Conservation (phyloP, 1,140 invertebrate species). For the Monochamus saltuarius region DNA sequence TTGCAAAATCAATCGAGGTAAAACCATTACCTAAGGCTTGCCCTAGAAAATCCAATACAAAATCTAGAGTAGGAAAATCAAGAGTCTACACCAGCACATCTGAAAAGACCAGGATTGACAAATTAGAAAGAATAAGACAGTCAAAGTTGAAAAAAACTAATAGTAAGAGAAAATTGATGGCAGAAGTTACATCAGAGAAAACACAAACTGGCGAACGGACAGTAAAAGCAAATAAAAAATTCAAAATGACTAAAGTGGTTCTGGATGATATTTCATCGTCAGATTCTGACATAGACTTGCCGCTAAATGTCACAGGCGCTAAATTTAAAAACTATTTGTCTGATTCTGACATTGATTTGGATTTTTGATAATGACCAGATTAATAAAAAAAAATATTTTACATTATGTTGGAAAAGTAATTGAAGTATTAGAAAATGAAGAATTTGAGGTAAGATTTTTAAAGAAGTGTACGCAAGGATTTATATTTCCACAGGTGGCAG, state of each 20-base stretch:
- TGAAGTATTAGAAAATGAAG: slow-evolving; percentile 1
- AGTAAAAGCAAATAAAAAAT: slow-evolving; percentile 5
- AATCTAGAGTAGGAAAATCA: slow-evolving; percentile 23
- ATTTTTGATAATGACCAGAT: slow-evolving; percentile 26
- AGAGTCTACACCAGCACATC: slow-evolving; percentile 29
- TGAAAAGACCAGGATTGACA: slow-evolving; percentile 29
- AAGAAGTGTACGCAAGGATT: too few relatives aligned
- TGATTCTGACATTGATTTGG: too few relatives aligned
- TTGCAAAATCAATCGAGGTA: slow-evolving; percentile 3
- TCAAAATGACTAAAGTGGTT: slow-evolving; percentile 8
- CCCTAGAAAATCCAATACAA: slow-evolving; percentile 17
- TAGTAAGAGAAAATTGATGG: slow-evolving; percentile 15
- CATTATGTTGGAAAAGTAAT: slow-evolving; percentile 29
- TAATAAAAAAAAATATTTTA: slow-evolving; percentile 21
- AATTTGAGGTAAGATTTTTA: too few relatives aligned
- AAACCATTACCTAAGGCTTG: slow-evolving; percentile 14
- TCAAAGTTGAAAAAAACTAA: slow-evolving; percentile 18
- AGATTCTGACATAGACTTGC: slow-evolving; percentile 24
- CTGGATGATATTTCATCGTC: slow-evolving; percentile 21
- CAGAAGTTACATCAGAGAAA: slow-evolving; percentile 16
- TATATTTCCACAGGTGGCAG: too few relatives aligned
- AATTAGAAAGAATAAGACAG: slow-evolving; percentile 18
- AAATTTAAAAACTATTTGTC: too few relatives aligned
- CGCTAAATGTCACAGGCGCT: slow-evolving; percentile 4
- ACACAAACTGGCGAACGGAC: slow-evolving; percentile 3